Evolutionary conservation across 2,888 invertebrate genomes (phyloP), one percentile per base, ranked within the genome.

Genomic region (Galerucella calmariensis): DNA sequence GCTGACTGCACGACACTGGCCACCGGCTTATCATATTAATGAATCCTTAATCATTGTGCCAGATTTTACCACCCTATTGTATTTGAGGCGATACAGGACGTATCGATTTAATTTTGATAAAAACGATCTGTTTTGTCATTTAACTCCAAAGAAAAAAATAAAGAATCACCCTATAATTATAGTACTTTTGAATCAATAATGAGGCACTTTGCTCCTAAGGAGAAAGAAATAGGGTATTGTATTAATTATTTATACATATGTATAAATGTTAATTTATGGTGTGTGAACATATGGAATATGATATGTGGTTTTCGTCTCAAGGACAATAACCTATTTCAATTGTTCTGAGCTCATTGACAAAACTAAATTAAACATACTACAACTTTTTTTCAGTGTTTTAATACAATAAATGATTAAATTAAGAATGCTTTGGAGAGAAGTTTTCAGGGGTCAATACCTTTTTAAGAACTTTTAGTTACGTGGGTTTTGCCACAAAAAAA

Each of bases 391-490:
- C n/a, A 11, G 6, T n/a, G 2, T 12, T 51, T 51, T 51, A 12
- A 51, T 51, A 14, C n/a, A 51, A 51, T 51, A 51, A 20, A 56
- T 16, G n/a, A 56, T 56, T 53, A 16, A 56, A n/a, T 56, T 16
- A 20, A 16, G 6, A 56, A 16, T 56, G 16, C 6, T 53, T 16
- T n/a, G 11, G 53, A n/a, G 53, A 53, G n/a, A 53, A n/a, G 53
- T 16, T 56, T 56, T 56, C 10, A 63, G 44, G 11, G 63, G 63
- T 63, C 63, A 63, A 63, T 63, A 63, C 11, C 63, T 63, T 63
- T 46, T 44, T 44, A 16, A 63, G 16, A 63, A 46, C 44, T 16
- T 63, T 46, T 63, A 27, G 35, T 61, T 27, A 8, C 14, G 59
- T 59, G n/a, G 20, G 63, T 46, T 63, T 63, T 20, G 61, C 20